phyloP scores from a whole-genome alignment of 37 sponge, comb jelly and placozoan species.

The Ephydatia muelleri region DNA sequence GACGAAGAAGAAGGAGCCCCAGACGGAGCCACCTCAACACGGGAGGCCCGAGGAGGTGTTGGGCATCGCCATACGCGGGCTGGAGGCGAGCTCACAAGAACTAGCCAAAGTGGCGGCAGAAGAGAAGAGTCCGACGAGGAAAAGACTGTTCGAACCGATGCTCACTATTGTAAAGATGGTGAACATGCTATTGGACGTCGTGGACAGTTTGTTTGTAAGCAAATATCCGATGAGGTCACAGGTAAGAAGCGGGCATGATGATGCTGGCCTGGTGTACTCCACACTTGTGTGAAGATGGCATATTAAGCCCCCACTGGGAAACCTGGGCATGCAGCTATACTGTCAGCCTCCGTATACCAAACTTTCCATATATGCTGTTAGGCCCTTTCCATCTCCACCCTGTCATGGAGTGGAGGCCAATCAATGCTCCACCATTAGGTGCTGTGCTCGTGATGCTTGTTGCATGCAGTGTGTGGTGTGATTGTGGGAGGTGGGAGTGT shows the following conservation, averaged over 20 bases:
- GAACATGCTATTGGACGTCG: constrained; percentile 71
- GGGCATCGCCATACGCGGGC: constrained; percentile 18
- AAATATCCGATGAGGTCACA: constrained; percentile 89
- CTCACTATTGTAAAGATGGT: constrained; percentile 48
- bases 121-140: constrained; percentile 34
- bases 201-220: constrained; percentile 84
- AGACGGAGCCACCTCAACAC: constrained; percentile 19
- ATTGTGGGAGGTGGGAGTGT: not conserved
- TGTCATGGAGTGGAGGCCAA: no score
- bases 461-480: not conserved
- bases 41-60: constrained; percentile 43
- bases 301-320: not conserved
- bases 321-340: not conserved
- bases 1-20: constrained; percentile 51
- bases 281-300: not conserved
- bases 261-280: not conserved
- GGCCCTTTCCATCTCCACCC: not conserved
- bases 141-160: constrained; percentile 52
- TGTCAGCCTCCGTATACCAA: not conserved
- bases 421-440: no score
- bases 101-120: constrained; percentile 25
- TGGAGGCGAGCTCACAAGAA: constrained; percentile 30
- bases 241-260: constrained; percentile 28
- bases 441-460: no score
- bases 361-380: not conserved